A percentile compares a stretch with the other conserved stretches of the same genome.
Evolutionary conservation across 2,113 vertebrate species (phyloP).

Genomic region (Bubo blakistoni): DNA sequence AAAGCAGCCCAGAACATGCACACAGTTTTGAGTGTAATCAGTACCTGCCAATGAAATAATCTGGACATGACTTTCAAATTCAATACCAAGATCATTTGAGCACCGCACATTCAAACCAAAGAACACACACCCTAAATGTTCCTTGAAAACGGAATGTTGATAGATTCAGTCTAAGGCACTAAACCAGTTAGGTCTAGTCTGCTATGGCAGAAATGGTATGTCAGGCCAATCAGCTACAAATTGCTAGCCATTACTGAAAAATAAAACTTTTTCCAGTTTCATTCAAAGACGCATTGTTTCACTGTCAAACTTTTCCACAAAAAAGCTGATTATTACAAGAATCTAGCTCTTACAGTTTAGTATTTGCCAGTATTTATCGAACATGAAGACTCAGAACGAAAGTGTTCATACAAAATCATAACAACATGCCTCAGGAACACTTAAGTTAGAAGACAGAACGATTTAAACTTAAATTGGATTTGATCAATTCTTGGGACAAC

Average conservation of each 20-base stretch:
- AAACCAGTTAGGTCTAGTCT: slow-evolving; percentile 37
- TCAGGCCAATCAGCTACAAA: slow-evolving; percentile 39
- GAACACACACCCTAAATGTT: slow-evolving; percentile 69
- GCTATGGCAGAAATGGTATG: not conserved
- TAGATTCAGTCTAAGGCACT: slow-evolving; percentile 39
- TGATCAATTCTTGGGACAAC: slow-evolving; percentile 67
- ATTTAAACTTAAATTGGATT: slow-evolving; percentile 49
- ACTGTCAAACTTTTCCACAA: slow-evolving; percentile 1
- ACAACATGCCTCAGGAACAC: slow-evolving; percentile 72
- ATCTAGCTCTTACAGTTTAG: slow-evolving; percentile 1
- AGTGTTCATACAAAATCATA: slow-evolving; percentile 39
- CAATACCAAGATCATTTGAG: slow-evolving; percentile 28
- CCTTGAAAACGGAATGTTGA: slow-evolving; percentile 64
- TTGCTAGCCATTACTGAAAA: slow-evolving; percentile 8
- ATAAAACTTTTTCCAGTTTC: slow-evolving; percentile 13
- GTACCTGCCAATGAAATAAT: slow-evolving; percentile 70
- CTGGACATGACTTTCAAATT: slow-evolving; percentile 65
- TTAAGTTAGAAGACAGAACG: slow-evolving; percentile 64
- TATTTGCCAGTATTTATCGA: slow-evolving; percentile 22
- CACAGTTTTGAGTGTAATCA: slow-evolving; percentile 34
- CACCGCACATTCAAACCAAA: slow-evolving; percentile 57
- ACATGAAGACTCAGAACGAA: not conserved
- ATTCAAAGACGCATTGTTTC: not conserved
- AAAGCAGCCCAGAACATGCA: slow-evolving; percentile 26
- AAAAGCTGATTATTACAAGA: not conserved